Conservation (phyloP, 2,113 vertebrate species). For the Ictalurus furcatus region DNA sequence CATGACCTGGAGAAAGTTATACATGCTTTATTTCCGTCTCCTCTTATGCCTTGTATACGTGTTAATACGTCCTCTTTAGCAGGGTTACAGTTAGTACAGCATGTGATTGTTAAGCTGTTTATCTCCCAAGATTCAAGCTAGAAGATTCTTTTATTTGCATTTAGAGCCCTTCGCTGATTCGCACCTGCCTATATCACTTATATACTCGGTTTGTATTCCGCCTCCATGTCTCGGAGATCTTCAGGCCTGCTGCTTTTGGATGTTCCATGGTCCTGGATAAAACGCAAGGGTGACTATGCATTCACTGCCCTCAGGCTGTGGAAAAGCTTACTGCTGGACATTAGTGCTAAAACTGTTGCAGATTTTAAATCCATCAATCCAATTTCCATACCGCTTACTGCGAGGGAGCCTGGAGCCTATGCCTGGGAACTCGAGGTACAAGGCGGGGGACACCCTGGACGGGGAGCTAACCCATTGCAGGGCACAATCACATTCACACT, state of each 20-base stretch:
- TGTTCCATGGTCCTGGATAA: not conserved
- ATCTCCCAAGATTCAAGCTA: not conserved
- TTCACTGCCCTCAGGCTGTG: not conserved
- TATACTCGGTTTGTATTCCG: not conserved
- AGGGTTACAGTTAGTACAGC: not conserved
- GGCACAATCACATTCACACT: no score
- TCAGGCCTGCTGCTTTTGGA: not conserved
- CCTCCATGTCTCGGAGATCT: not conserved
- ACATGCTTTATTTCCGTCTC: not conserved
- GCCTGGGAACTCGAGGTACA: no score
- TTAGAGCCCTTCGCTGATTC: not conserved
- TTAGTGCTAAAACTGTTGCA: not conserved
- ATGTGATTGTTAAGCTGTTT: not conserved
- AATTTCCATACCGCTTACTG: no score
- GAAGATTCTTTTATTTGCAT: not conserved
- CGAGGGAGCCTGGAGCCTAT: no score
- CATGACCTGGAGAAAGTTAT: not conserved
- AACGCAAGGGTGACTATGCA: not conserved
- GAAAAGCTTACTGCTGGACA: not conserved
- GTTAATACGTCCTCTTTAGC: not conserved
- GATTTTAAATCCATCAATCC: not conserved
- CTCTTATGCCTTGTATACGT: not conserved
- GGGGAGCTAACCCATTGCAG: no score
- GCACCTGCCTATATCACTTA: not conserved
- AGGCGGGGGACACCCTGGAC: no score